Evolutionary conservation across 2,113 vertebrate species (phyloP).

Genomic region (Climacteris rufus): DNA sequence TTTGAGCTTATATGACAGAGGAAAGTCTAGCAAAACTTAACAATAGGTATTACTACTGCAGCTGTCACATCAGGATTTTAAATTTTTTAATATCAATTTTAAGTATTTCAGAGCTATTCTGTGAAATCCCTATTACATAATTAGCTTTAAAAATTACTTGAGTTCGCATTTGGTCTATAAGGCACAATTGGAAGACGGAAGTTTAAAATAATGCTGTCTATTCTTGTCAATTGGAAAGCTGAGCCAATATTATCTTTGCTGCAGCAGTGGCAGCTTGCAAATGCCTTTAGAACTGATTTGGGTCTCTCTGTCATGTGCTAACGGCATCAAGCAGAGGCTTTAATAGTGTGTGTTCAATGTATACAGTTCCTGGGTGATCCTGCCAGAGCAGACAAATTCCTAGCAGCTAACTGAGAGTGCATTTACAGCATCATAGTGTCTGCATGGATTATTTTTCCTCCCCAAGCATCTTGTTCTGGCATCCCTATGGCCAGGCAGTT

Average conservation of each 20-base stretch:
- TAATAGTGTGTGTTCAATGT: background rate
- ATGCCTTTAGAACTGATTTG: constrained; percentile 14
- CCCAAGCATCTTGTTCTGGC: background rate
- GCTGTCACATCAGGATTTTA: constrained; percentile 20
- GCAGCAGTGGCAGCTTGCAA: background rate
- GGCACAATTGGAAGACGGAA: background rate
- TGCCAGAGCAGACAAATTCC: background rate
- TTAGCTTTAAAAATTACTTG: constrained; percentile 14
- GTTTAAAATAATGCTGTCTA: background rate
- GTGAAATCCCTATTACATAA: constrained; percentile 41
- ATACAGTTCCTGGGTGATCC: background rate
- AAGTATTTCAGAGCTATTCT: constrained; percentile 26
- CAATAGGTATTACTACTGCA: constrained; percentile 20
- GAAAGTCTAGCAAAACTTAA: constrained; percentile 41
- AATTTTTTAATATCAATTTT: constrained; percentile 28
- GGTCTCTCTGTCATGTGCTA: background rate
- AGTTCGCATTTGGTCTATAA: background rate
- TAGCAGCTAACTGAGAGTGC: background rate
- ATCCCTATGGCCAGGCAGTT: background rate
- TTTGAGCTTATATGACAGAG: constrained; percentile 7
- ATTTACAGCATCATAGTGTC: background rate
- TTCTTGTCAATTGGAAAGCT: constrained; percentile 20
- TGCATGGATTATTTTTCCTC: background rate
- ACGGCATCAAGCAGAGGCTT: background rate
- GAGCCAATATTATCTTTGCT: background rate